Conservation (phyloP, 2,113 vertebrate species). For the Asarcornis scutulata region DNA sequence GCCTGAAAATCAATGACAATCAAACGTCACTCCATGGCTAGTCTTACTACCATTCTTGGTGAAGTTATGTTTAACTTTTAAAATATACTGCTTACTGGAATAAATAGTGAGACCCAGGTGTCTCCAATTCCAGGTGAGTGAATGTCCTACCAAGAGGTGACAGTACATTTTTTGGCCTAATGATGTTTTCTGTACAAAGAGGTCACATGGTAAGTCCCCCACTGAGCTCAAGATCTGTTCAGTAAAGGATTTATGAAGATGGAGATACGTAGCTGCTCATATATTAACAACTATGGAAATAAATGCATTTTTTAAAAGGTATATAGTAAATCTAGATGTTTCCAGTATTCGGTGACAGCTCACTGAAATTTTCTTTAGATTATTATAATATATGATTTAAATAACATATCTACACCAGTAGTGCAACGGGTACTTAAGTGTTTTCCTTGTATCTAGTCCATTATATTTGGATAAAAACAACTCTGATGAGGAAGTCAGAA, state of each 20-base stretch:
- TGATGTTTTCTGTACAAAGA: neutral
- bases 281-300: neutral
- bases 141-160: neutral
- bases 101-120: neutral
- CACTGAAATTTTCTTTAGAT: neutral
- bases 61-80: neutral
- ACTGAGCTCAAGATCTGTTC: neutral
- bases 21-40: neutral
- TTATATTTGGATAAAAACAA: neutral
- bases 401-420: neutral
- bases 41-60: neutral
- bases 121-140: neutral
- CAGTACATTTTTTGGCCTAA: neutral
- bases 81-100: neutral
- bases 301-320: neutral
- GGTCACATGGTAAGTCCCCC: neutral
- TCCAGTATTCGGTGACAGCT: neutral
- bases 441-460: neutral
- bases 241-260: neutral
- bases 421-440: neutral
- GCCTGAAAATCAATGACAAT: neutral
- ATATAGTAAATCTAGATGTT: neutral
- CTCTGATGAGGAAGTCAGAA: neutral
- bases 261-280: neutral
- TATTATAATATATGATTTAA: neutral